Evolutionary conservation across 1,140 invertebrate species (phyloP), one percentile per base, ranked within the genome.

Genomic region (Drosophila subobscura): DNA sequence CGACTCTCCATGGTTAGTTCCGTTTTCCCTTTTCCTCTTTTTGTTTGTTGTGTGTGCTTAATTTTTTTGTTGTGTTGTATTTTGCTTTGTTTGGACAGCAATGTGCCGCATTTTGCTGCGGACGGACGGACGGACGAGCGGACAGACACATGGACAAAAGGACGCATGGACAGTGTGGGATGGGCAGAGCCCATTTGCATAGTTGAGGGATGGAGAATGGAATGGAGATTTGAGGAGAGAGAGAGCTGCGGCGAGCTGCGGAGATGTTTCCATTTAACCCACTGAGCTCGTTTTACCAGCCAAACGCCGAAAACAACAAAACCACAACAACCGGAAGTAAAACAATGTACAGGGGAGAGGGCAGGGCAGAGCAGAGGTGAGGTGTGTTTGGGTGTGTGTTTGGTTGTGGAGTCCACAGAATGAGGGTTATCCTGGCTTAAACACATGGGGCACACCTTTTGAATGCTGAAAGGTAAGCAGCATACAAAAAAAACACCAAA

Each of bases 201-300:
- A 75, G 59, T 22, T 41, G 44, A 60, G 51, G 27, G 45, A 41
- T 55, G 29, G 52, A 55, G 22, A n/a, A 54, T 23, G n/a, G 42
- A 40, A 23, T 22, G 51, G 20, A 20, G 27, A 20, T n/a, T n/a
- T n/a, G n/a, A n/a, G n/a, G 27, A 22, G 50, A 20, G 29, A 25
- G 23, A n/a, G 46, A n/a, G 47, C 8, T 22, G 16, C 3, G 41
- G 27, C n/a, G 29, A 20, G 3, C 7, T 61, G 63, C 59, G 68
- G 70, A 67, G 70, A 65, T 77, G 79, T 73, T 73, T 77, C 73
- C 78, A 81, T 83, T 83, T 83, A 83, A 83, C 79, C 79, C 79
- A 81, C 73, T 81, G 79, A 81, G 79, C 79, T 81, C 78, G 64
- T 81, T 81, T 77, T 47, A 14, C 40, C 46, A 61, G 64, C 52